Base-by-base conservation (phyloP, 2,113 vertebrate genomes). In the Xenus cinereus region DNA sequence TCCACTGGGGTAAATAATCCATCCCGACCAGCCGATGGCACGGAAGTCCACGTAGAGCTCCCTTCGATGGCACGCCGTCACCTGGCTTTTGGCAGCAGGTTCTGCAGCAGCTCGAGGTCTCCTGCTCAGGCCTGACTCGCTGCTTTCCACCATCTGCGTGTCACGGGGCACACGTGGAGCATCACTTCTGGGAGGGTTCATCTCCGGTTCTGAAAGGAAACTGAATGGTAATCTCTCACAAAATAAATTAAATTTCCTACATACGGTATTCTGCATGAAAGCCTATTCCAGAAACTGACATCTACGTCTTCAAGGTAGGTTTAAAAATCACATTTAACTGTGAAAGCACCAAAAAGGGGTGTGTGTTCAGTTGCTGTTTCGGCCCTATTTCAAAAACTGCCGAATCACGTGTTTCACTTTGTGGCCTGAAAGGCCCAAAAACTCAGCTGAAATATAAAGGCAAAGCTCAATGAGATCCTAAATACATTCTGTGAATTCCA, bases 1-100 rank as follows among this genome's bases (percentile, higher is more conserved):
- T 24, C 98, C 98, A 30, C 97, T 96, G 1, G 99, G 98, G 10
- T 98, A 98, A 95, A 99, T 99, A 95, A 99, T 98, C 99, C 99
- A 99, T 16, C 98, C 98, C 3, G 98, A 98, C 98, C 98, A 99
- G 74, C 99, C 98, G 24, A 99, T 98, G 60, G 98, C 98, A 43
- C 97, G 97, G 45, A 99, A 99, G 96, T 99, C 98, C 13, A 99
- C 98, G 0, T 98, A 99, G 62, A 99, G 98, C 8, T 98, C 98
- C 28, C 96, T 96, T 11, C 97, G 96, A 91, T 98, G 98, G 68
- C 99, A 99, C 0, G 97, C 59, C 75, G 96, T 45, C 19, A 95
- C 8, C 3, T 60, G 87, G 27, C 92, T 64, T 4, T 69, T 76
- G 60, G 85, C 22, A 68, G 87, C 51, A 24, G 79, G 13, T 8